phyloP scores from a whole-genome alignment of 1,140 invertebrate genomes.

The Drosophila tsacasi region DNA sequence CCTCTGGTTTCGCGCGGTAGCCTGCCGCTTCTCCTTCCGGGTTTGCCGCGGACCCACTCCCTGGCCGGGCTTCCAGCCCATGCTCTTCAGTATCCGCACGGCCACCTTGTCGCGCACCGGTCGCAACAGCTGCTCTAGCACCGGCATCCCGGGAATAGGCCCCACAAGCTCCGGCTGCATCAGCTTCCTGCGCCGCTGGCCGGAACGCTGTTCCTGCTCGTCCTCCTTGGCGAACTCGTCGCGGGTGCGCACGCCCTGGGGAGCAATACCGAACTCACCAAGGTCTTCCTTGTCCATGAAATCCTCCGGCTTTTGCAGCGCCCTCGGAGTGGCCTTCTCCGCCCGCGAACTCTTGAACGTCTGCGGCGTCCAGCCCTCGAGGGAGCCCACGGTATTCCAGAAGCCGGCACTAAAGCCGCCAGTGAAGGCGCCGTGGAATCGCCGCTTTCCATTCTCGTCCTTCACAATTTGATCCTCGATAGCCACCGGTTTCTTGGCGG shows the following conservation, averaged over 20 bases:
- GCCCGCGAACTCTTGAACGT: slow-evolving; percentile 95
- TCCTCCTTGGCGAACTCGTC: slow-evolving; percentile 88
- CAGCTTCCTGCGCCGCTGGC: slow-evolving; percentile 84
- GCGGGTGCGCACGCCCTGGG: slow-evolving; percentile 92
- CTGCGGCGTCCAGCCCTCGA: slow-evolving; percentile 97
- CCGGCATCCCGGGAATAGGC: slow-evolving; percentile 92
- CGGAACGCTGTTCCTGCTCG: slow-evolving; percentile 85
- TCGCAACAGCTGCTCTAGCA: slow-evolving; percentile 91
- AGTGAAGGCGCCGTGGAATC: slow-evolving; percentile 99
- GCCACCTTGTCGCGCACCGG: slow-evolving; percentile 95
- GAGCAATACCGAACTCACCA: slow-evolving; percentile 97
- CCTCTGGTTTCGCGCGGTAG: slow-evolving; percentile 61
- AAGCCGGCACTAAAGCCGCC: slow-evolving; percentile 99
- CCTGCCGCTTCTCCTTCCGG: slow-evolving; percentile 85
- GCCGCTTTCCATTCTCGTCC: slow-evolving; percentile 94
- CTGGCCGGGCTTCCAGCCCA: slow-evolving; percentile 96
- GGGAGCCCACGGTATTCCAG: slow-evolving; percentile 97
- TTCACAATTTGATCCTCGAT: slow-evolving; percentile 96
- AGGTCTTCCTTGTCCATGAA: slow-evolving; percentile 99
- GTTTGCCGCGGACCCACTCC: slow-evolving; percentile 93
- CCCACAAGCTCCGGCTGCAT: slow-evolving; percentile 86
- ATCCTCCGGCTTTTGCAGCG: slow-evolving; percentile 92
- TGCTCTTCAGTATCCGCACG: slow-evolving; percentile 92
- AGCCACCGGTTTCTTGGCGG: slow-evolving; percentile 92
- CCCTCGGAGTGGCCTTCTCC: slow-evolving; percentile 87